Percentiles rank a stretch among this genome's conserved stretches.
phyloP scores from a whole-genome alignment of 2,113 vertebrate genomes.

The Dissostichus mawsoni region DNA sequence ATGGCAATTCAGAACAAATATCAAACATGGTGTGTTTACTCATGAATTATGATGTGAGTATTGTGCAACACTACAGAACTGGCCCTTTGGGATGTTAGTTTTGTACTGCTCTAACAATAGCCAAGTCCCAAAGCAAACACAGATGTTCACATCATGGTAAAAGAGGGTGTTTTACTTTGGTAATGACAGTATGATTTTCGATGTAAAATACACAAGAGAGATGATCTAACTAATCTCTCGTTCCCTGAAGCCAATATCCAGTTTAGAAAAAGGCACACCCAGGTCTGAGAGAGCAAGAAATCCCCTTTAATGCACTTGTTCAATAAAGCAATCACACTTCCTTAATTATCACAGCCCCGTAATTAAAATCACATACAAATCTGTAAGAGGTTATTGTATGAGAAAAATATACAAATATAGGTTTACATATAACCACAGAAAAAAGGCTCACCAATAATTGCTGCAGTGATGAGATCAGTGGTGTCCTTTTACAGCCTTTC shows the following conservation, averaged over 20 bases:
- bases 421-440: conserved; percentile 14
- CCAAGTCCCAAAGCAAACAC: conserved; percentile 72
- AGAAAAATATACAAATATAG: conserved; percentile 14
- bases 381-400: not conserved
- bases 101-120: conserved; percentile 61
- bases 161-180: conserved; percentile 46
- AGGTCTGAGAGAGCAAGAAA: conserved; percentile 67
- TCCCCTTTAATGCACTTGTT: conserved; percentile 78
- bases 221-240: conserved; percentile 77
- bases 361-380: conserved; percentile 12
- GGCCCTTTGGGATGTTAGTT: conserved; percentile 57
- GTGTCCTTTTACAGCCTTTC: conserved; percentile 70
- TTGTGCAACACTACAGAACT: conserved; percentile 64
- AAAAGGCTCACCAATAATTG: conserved; percentile 40
- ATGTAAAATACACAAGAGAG: conserved; percentile 69
- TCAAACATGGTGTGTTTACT: conserved; percentile 65
- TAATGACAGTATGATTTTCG: conserved; percentile 56
- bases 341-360: conserved; percentile 20
- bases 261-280: conserved; percentile 83
- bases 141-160: conserved; percentile 78
- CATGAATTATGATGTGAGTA: conserved; percentile 49
- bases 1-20: conserved; percentile 58
- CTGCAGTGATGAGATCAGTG: conserved; percentile 67
- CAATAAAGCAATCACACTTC: conserved; percentile 52
- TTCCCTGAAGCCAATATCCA: conserved; percentile 66